These are phyloP conservation scores for Drosophila engyochracea DNA, from an alignment of 2,888 invertebrate species.

Conservation along the genomic window DNA sequence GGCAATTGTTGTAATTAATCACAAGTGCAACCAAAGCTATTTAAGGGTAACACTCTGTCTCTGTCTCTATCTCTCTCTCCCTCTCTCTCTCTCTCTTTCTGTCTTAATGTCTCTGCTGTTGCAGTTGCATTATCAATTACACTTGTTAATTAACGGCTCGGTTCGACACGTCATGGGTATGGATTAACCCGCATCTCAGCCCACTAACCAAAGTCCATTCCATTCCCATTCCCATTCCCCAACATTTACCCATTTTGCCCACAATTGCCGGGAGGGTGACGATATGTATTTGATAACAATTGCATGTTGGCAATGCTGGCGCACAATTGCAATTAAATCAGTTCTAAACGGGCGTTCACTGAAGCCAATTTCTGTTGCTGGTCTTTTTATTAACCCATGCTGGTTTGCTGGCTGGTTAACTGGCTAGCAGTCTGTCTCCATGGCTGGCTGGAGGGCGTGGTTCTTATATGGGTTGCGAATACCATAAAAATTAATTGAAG, in stretches of 20 bases:
- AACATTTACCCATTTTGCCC: constrained; percentile 11
- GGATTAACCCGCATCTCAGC: constrained; percentile 70
- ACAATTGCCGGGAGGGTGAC: constrained; percentile 49
- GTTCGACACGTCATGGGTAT: constrained; percentile 20
- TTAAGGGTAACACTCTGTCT: constrained; percentile 18
- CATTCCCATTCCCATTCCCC: neutral
- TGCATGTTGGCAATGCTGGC: constrained; percentile 61
- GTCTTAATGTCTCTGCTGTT: neutral
- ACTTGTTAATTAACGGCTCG: constrained; percentile 75
- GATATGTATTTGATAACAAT: constrained; percentile 68
- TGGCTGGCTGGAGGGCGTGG: constrained; percentile 42
- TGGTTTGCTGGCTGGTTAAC: constrained; percentile 7
- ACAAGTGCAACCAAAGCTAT: constrained; percentile 43
- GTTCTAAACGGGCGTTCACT: constrained; percentile 70
- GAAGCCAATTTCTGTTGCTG: constrained; percentile 51
- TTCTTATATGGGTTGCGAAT: constrained; percentile 71
- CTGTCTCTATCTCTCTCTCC: neutral
- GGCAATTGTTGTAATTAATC: constrained; percentile 64
- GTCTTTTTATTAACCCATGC: constrained; percentile 40
- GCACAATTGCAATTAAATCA: constrained; percentile 76
- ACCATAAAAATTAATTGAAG: constrained; percentile 69
- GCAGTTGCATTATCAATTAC: constrained; percentile 70
- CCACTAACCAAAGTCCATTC: constrained; percentile 27
- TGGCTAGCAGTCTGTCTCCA: neutral
- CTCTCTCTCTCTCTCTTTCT: neutral